A percentile compares a stretch with the other conserved stretches of the same genome.
Conservation (phyloP, 2,113 vertebrate genomes). For the Camelus bactrianus region DNA sequence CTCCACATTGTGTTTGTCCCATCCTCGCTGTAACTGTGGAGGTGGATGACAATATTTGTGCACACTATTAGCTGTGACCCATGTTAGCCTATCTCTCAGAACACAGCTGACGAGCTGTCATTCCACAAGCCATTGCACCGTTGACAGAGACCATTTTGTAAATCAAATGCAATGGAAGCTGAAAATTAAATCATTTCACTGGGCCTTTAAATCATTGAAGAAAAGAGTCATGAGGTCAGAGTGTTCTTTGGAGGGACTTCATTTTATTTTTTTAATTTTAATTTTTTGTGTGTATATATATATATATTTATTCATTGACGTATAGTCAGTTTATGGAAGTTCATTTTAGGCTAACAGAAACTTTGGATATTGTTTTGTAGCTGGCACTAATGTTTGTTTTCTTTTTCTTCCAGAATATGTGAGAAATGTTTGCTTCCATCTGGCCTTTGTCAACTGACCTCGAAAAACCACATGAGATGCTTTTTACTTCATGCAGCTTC, state of each 20-base stretch:
- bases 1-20: background rate
- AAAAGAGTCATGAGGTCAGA: slow-evolving; percentile 49
- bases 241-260: slow-evolving; percentile 66
- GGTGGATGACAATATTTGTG: slow-evolving; percentile 2
- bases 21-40: background rate
- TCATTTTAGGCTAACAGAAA: slow-evolving; percentile 60
- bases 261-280: background rate
- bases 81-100: slow-evolving; percentile 68
- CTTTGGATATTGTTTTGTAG: slow-evolving; percentile 75
- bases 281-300: no score
- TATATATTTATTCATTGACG: no score
- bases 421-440: slow-evolving; percentile 68
- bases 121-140: slow-evolving; percentile 64
- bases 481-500: background rate
- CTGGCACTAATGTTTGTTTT: slow-evolving; percentile 77
- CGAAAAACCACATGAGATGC: slow-evolving; percentile 44
- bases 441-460: slow-evolving; percentile 63
- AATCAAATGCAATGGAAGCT: slow-evolving; percentile 68
- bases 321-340: background rate
- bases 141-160: slow-evolving; percentile 64
- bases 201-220: slow-evolving; percentile 81
- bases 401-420: slow-evolving; percentile 77
- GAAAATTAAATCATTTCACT: slow-evolving; percentile 70
- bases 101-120: background rate
- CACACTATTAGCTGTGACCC: slow-evolving; percentile 54